Evolutionary conservation across 2,797 vertebrate genomes (phyloP), one percentile per base, ranked within the genome.

Genomic region (Trematomus bernacchii): DNA sequence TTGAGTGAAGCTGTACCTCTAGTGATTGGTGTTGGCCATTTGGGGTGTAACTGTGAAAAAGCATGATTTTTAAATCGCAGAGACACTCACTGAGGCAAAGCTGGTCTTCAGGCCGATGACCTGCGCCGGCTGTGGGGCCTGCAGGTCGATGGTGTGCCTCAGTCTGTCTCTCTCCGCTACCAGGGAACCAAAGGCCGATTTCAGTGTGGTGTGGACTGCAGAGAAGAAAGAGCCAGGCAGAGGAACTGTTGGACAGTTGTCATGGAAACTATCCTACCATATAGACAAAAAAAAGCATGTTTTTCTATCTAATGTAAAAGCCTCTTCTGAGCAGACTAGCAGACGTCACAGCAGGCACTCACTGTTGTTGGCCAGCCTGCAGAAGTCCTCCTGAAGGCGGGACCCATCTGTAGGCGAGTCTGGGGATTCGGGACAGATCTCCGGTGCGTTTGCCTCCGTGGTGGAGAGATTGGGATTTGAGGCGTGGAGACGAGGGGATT

Each of bases 381-480:
- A 98, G 86, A 99, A 96, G 80, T 99, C 97, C 77, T 97, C 96
- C 85, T 98, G 98, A 69, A 99, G 95, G 86, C 95, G 97, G 68
- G 96, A 96, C 78, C 95, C 97, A 33, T 98, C 96, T 68, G 94
- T 94, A 6, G 97, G 96, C 0, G 96, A 97, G 91, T 99, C 97
- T 13, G 96, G 96, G n/a, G 96, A 96, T 77, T 97, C 95, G 0
- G 96, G 95, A 85, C 94, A 96, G 71, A 92, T 89, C 68, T 98
- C 98, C 76, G 96, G 95, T 77, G 95, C 92, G 77, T 91, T 94
- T 60, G 95, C 88, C 84, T 97, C 97, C 61, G 95, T 91, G 30
- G 94, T 96, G 71, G 96, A 96, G 77, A 99, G 95, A 85, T 99
- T 99, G 14, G 98, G 98, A 87, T 98, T 97, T 85, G 98, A 99